Percentiles rank a stretch among this genome's conserved stretches.
phyloP scores from a whole-genome alignment of 2,797 vertebrate species.

The Rousettus madagascariensis region DNA sequence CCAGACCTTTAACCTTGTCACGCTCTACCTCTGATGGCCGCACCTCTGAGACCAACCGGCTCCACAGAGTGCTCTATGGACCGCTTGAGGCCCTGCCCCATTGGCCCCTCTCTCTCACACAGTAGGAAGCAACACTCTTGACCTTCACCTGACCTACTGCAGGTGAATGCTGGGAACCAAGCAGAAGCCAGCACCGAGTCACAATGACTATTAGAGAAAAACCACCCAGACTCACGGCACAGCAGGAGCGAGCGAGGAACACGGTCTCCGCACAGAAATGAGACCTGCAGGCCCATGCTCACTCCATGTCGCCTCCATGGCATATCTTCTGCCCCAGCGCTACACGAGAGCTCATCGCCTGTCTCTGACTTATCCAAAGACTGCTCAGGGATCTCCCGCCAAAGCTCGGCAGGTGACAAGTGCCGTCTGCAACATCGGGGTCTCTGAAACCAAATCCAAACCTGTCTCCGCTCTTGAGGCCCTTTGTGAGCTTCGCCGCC shows the following conservation, averaged over 20 bases:
- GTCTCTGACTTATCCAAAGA: not conserved
- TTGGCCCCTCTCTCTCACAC: not conserved
- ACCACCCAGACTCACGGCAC: not conserved
- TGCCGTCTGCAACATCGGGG: not conserved
- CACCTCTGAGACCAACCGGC: not conserved
- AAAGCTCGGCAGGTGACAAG: not conserved
- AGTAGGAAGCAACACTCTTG: accelerated
- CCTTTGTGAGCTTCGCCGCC: not conserved
- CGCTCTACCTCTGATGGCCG: not conserved
- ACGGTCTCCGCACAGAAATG: not conserved
- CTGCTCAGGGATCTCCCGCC: not conserved
- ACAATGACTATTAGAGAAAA: not conserved
- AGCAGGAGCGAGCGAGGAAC: not conserved
- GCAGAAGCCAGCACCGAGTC: not conserved
- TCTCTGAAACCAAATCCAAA: not conserved
- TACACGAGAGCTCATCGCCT: not conserved
- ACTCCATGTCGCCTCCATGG: not conserved
- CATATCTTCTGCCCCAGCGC: not conserved
- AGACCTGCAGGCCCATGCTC: not conserved
- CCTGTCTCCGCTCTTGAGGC: not conserved
- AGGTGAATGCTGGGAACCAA: not conserved
- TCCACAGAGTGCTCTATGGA: not conserved
- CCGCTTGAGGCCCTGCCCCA: not conserved
- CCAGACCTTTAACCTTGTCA: not conserved
- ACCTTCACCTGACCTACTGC: not conserved